A percentile compares a stretch with the other conserved stretches of the same genome.
Conservation (phyloP, 2,888 invertebrate genomes). For the Amiota communis region DNA sequence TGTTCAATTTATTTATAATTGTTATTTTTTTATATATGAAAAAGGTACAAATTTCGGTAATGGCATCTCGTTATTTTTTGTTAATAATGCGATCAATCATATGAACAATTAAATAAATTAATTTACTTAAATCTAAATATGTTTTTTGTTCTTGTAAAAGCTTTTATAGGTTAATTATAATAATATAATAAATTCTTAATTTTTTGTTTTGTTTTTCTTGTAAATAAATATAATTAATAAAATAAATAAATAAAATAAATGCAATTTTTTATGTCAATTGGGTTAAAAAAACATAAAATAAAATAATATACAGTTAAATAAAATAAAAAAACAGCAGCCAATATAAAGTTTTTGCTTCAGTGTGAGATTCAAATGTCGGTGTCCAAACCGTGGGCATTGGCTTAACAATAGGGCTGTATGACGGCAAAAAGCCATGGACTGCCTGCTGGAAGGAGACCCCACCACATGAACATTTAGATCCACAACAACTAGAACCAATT, state of each 20-base stretch:
- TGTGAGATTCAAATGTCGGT: too few species aligned
- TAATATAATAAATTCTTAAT: conserved; percentile 9
- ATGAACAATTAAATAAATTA: neutral
- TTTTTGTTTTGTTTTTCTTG: neutral
- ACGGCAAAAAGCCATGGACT: too few species aligned
- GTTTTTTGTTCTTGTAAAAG: conserved; percentile 6
- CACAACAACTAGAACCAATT: too few species aligned
- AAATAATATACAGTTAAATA: too few species aligned
- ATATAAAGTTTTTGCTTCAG: too few species aligned
- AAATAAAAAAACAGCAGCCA: too few species aligned
- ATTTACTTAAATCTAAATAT: conserved; percentile 8
- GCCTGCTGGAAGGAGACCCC: too few species aligned
- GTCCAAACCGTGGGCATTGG: too few species aligned
- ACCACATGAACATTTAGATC: too few species aligned
- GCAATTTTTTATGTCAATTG: neutral
- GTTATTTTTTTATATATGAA: too few species aligned
- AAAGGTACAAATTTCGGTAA: conserved; percentile 26
- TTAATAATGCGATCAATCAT: neutral
- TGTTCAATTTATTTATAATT: too few species aligned
- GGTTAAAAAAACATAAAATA: neutral
- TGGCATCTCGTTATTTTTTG: neutral
- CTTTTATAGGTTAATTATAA: conserved; percentile 4
- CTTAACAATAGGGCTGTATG: too few species aligned
- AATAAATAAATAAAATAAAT: neutral
- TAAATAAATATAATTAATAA: neutral